Evolutionary conservation across 2,888 invertebrate genomes (phyloP).

Genomic region (Sinhomidia bicolor): DNA sequence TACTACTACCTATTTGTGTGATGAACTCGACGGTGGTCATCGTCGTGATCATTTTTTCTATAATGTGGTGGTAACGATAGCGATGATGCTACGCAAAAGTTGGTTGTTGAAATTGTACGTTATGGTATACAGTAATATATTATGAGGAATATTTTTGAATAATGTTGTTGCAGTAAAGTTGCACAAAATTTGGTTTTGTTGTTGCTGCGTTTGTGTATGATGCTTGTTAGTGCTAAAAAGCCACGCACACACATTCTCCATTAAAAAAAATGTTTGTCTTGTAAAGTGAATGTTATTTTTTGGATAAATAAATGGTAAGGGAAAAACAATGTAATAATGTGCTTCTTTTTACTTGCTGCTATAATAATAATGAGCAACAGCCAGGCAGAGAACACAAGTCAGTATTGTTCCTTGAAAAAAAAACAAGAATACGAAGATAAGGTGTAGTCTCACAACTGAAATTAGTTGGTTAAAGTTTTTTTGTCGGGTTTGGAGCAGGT

Average conservation of each 20-base stretch:
- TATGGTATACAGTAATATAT: not conserved
- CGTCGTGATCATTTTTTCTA: constrained; percentile 21
- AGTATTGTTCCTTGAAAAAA: constrained; percentile 45
- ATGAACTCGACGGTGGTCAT: constrained; percentile 36
- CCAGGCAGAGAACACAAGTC: constrained; percentile 2
- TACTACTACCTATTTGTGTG: too few species aligned
- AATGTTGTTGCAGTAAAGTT: constrained; percentile 22
- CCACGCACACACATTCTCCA: not conserved
- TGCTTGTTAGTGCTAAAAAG: not conserved
- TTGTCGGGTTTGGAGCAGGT: constrained; percentile 38
- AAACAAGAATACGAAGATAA: not conserved
- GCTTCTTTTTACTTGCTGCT: not conserved
- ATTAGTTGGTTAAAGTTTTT: not conserved
- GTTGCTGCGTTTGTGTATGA: not conserved
- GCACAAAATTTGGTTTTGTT: not conserved
- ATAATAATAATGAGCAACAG: not conserved
- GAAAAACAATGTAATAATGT: not conserved
- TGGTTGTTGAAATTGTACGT: not conserved
- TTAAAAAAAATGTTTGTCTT: not conserved
- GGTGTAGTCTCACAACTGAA: not conserved
- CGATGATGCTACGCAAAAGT: too few species aligned
- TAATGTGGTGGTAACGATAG: not conserved
- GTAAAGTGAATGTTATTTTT: not conserved
- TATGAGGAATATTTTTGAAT: not conserved
- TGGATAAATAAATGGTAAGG: not conserved